Base-by-base conservation (phyloP, 2,113 vertebrate species). In the Nesoenas mayeri region DNA sequence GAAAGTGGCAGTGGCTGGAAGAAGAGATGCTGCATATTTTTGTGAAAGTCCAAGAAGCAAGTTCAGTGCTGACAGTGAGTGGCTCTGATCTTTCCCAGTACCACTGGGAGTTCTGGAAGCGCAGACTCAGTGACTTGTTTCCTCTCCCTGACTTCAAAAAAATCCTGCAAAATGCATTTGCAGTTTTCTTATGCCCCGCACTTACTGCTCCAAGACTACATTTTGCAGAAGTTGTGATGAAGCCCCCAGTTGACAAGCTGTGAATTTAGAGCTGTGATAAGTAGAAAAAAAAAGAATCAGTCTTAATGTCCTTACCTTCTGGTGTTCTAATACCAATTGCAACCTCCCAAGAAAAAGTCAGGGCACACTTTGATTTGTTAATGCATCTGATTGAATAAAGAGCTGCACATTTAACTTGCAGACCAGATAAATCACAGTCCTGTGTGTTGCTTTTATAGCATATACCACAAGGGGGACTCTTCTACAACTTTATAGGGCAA, bases 391-490 rank as follows among this genome's bases (percentile, higher is more conserved):
- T 65, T 21, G 42, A 40, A 40, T 2, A 48, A 31, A 56, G 44
- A 4, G 4, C 24, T 31, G 5, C 17, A 56, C 15, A 7, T 65
- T 31, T 13, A 44, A 20, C 8, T 36, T 54, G n/a, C 24, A 62
- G 73, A 61, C 6, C 21, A 24, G 29, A 3, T 22, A 8, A 53
- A 65, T 32, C 44, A 6, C 14, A 69, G 28, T 4, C 4, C n/a
- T 34, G 40, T n/a, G 12, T 58, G 17, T 38, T 79, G 86, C 61
- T 87, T 67, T 81, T 61, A 82, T 34, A 44, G 53, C 29, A 34
- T 20, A 8, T 22, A n/a, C 91, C 94, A 79, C 94, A 81, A 81
- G 94, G 8, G 79, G 92, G 84, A 85, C 84, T 91, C 94, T 74
- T 38, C 38, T 36, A 75, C 78, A 67, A 44, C 38, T 92, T 83